These are phyloP conservation scores for Mystacides longicornis DNA, from an alignment of 2,888 invertebrate species.

Conservation along the genomic window DNA sequence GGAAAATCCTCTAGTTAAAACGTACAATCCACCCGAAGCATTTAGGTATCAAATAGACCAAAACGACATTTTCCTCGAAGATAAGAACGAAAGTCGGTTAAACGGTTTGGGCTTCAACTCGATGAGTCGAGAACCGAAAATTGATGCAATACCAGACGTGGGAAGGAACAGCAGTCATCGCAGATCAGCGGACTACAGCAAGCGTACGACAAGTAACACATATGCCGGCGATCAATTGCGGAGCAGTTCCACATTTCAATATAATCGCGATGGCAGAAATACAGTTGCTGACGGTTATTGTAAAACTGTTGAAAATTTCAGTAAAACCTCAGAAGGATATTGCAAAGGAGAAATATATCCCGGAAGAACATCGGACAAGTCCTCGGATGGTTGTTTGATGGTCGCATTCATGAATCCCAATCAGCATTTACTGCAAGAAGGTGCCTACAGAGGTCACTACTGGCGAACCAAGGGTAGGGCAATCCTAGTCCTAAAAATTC, in stretches of 20 bases:
- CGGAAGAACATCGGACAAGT: neutral
- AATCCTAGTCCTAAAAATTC: neutral
- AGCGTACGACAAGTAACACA: neutral
- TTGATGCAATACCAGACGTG: neutral
- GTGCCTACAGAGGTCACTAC: conserved; percentile 7
- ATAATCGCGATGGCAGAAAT: neutral
- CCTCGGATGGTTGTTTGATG: neutral
- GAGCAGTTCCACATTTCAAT: neutral
- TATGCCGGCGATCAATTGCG: neutral
- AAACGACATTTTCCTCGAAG: neutral
- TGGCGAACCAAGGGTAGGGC: neutral
- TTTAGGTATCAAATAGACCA: neutral
- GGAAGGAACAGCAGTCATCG: neutral
- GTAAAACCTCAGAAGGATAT: neutral
- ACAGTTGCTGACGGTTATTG: neutral
- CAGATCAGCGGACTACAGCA: neutral
- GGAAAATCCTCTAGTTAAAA: neutral
- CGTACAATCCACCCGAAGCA: conserved; percentile 3
- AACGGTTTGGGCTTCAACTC: neutral
- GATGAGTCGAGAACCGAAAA: neutral
- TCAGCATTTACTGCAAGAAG: conserved; percentile 25
- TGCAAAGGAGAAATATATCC: neutral
- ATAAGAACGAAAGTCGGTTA: conserved; percentile 1
- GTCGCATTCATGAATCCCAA: conserved; percentile 25
- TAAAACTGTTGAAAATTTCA: neutral